Conservation (phyloP, 2,888 invertebrate genomes). For the Dicyrtomina minuta region DNA sequence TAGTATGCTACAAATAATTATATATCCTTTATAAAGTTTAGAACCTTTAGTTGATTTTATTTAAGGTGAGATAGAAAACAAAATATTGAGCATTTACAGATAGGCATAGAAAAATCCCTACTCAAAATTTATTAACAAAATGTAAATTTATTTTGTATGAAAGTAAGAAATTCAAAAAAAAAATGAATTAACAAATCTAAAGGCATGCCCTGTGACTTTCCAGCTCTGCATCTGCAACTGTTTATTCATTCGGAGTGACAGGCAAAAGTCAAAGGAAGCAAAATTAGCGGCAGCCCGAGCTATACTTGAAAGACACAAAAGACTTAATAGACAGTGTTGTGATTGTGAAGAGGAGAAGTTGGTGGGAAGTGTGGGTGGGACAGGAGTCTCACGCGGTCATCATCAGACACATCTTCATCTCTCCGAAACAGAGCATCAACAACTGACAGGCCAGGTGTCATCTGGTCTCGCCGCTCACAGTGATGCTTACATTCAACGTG, state of each 20-base stretch:
- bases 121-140: too few species aligned
- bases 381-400: neutral
- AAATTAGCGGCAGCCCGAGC: slow-evolving; percentile 20
- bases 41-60: too few species aligned
- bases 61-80: too few species aligned
- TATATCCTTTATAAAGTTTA: too few species aligned
- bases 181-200: too few species aligned
- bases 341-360: slow-evolving; percentile 11
- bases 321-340: slow-evolving; percentile 16
- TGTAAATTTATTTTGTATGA: too few species aligned
- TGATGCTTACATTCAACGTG: slow-evolving; percentile 23
- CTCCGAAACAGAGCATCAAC: neutral
- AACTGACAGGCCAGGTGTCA: slow-evolving; percentile 9
- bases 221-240: slow-evolving; percentile 34
- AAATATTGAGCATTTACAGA: too few species aligned
- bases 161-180: too few species aligned
- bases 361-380: neutral
- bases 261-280: slow-evolving; percentile 18
- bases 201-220: too few species aligned
- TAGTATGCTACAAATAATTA: too few species aligned
- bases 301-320: slow-evolving; percentile 14
- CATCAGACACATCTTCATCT: too few species aligned
- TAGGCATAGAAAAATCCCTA: too few species aligned
- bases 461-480: slow-evolving; percentile 4
- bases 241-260: slow-evolving; percentile 33